Evolutionary conservation across 1,140 invertebrate genomes (phyloP).

Genomic region (Sarcophaga bullata): DNA sequence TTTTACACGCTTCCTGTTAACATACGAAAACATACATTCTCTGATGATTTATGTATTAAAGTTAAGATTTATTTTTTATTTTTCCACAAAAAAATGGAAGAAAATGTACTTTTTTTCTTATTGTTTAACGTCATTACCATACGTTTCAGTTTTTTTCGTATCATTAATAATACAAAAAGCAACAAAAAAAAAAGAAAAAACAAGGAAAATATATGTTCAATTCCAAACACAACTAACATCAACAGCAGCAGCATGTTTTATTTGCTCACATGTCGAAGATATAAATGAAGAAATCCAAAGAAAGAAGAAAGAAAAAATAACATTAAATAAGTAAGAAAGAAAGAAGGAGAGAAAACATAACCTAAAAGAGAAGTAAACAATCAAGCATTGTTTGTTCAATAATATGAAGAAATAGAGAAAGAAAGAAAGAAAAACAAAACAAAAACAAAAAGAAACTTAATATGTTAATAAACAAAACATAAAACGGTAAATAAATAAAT

Average conservation of each 20-base stretch:
- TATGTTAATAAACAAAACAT: conserved; percentile 20
- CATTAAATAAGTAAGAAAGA: neutral
- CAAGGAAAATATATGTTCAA: too few species aligned
- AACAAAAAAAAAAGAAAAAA: neutral
- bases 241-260: too few species aligned
- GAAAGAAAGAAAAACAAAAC: neutral
- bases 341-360: too few species aligned
- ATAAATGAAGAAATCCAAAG: neutral
- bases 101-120: too few species aligned
- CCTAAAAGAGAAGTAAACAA: neutral
- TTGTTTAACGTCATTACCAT: too few species aligned
- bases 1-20: too few species aligned
- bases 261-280: neutral
- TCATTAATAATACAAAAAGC: neutral
- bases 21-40: too few species aligned
- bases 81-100: too few species aligned
- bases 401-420: neutral
- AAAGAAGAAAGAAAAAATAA: too few species aligned
- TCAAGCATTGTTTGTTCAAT: neutral
- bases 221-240: too few species aligned
- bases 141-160: neutral
- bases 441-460: neutral
- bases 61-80: too few species aligned
- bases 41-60: too few species aligned
- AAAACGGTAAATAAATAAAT: conserved; percentile 16